Evolutionary conservation across 2,888 invertebrate species (phyloP), one percentile per base, ranked within the genome.

Genomic region (Argynnis bischoffii): DNA sequence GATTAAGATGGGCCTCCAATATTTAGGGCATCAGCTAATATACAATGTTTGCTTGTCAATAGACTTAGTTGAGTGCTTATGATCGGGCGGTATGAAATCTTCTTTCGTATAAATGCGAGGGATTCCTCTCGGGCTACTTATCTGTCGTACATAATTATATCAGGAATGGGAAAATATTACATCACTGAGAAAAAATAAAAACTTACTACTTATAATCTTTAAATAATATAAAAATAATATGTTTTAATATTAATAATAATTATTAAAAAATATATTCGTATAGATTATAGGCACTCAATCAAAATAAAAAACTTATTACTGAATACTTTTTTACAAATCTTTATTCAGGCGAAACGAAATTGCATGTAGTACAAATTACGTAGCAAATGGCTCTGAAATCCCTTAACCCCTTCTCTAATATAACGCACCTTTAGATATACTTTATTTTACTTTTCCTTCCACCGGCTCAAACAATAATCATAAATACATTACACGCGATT

Each of bases 401-500:
- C 76, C 69, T 69, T 71, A 70, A 72, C 75, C 72, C 71, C 69
- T 75, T 70, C 68, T 64, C 63, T 74, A 69, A 70, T 73, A 70
- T 67, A 68, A 56, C 67, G 69, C 68, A 68, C 69, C 67, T 72
- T 70, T 69, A 61, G 69, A 68, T 71, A 72, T 73, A 72, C 71
- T 76, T 74, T 70, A 74, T 72, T 71, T 71, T 74, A 72, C 72
- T 73, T 75, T 75, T 70, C 71, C 71, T 69, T 67, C 69, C 67
- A 66, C 60, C 72, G 80, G 80, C 80, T 83, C 76, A 76, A 81
- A 86, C 91, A 92, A 92, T 92, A 91, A 92, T 92, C 89, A 92
- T 92, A 92, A 92, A 92, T 92, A 92, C 92, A 92, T 92, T 92
- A 92, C 92, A 90, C 86, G 78, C 89, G 87, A 92, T 92, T 88